phyloP scores from a whole-genome alignment of 2,113 vertebrate genomes.

The Orycteropus afer region DNA sequence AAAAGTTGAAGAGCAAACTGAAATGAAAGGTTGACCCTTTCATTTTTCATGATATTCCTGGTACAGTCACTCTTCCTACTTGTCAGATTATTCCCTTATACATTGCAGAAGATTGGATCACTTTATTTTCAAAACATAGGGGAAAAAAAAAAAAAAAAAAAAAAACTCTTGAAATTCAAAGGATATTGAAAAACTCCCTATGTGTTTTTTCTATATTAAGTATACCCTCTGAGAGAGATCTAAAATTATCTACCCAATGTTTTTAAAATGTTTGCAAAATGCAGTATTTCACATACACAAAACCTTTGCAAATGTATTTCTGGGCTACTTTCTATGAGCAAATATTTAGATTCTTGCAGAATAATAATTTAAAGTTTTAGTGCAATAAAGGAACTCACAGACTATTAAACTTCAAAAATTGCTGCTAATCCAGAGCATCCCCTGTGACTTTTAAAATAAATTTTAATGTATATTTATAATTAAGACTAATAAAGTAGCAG shows the following conservation, averaged over 20 bases:
- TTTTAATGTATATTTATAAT: slow-evolving; percentile 65
- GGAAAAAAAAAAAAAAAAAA: neutral
- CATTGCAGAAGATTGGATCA: neutral
- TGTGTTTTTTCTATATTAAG: neutral
- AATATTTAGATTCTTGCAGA: slow-evolving; percentile 36
- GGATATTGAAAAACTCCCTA: neutral
- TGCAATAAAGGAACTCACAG: slow-evolving; percentile 1
- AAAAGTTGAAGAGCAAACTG: neutral
- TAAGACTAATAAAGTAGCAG: slow-evolving; percentile 56
- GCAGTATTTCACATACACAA: neutral
- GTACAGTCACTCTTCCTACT: neutral
- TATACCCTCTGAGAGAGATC: neutral
- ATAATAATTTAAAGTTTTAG: slow-evolving; percentile 25
- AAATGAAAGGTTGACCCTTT: neutral
- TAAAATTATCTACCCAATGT: neutral
- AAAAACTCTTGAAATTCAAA: neutral
- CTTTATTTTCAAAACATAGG: neutral
- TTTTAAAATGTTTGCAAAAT: slow-evolving; percentile 7
- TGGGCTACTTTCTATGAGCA: neutral
- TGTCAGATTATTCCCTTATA: neutral
- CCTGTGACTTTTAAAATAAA: slow-evolving; percentile 55
- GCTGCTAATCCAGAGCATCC: slow-evolving; percentile 1
- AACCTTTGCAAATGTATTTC: slow-evolving; percentile 11
- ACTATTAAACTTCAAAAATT: slow-evolving; percentile 54
- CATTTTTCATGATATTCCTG: neutral